Evolutionary conservation across 2,113 vertebrate species (phyloP).

Genomic region (Vidua chalybeata): DNA sequence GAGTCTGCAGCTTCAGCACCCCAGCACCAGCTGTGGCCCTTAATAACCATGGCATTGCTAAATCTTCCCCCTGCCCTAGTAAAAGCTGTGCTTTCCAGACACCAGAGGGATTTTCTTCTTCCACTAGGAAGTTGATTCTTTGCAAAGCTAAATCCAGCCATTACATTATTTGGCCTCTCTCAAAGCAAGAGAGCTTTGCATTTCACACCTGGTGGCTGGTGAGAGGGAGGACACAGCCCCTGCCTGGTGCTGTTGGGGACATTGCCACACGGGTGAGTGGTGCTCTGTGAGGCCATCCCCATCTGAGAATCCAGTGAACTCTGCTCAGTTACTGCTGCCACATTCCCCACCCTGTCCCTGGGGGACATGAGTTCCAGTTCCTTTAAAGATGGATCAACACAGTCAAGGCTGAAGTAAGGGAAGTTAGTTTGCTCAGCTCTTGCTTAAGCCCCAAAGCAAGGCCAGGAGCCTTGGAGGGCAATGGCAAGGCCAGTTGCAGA

Average conservation of each 20-base stretch:
- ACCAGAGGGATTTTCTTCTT: not conserved
- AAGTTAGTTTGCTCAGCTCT: slow-evolving; percentile 39
- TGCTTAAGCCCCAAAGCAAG: slow-evolving; percentile 32
- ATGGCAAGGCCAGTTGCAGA: slow-evolving; percentile 39
- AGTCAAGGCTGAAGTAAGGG: not conserved
- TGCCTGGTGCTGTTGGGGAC: rapidly evolving
- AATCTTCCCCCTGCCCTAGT: not conserved
- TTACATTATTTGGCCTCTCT: not conserved
- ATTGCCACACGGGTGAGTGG: rapidly evolving
- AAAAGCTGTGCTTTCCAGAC: not conserved
- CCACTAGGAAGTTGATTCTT: not conserved
- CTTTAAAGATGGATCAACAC: not conserved
- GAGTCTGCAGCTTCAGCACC: rapidly evolving
- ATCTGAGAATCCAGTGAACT: not conserved
- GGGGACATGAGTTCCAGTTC: not conserved
- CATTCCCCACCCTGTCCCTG: not conserved
- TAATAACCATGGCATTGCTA: not conserved
- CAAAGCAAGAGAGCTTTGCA: not conserved
- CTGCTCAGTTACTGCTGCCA: not conserved
- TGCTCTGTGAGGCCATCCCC: not conserved
- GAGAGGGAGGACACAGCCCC: not conserved
- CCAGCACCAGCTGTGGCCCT: rapidly evolving
- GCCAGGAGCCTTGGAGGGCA: slow-evolving; percentile 49
- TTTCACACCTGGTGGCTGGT: not conserved
- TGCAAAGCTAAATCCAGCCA: not conserved